Conservation (phyloP, 2,797 vertebrate genomes). For the Takifugu rubripes region DNA sequence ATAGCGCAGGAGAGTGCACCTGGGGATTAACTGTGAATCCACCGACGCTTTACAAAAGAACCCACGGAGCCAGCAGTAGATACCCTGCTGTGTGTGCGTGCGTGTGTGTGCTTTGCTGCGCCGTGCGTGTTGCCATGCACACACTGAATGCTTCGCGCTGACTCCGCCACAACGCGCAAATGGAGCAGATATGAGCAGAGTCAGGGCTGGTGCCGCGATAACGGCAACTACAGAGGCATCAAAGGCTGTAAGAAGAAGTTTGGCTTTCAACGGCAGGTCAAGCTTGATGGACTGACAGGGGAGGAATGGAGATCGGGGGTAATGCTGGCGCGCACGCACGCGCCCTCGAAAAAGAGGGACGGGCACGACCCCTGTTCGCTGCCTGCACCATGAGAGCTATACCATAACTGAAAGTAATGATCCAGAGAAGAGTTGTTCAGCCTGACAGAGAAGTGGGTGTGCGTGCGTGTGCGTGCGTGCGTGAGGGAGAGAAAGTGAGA, state of each 20-base stretch:
- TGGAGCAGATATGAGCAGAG: conserved; percentile 5
- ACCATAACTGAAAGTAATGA: conserved; percentile 46
- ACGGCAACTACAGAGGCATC: conserved; percentile 44
- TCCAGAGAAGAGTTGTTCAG: conserved; percentile 36
- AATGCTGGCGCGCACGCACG: conserved; percentile 15
- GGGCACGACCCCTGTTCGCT: conserved; percentile 35
- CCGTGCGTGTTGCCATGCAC: conserved; percentile 29
- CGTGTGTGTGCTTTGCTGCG: background rate
- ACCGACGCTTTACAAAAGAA: conserved; percentile 59
- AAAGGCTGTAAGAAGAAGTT: conserved; percentile 52
- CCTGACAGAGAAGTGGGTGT: conserved; percentile 25
- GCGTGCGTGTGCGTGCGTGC: conserved; percentile 9
- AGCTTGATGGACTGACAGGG: conserved; percentile 32
- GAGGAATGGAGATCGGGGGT: conserved; percentile 20
- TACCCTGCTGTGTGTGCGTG: conserved; percentile 45
- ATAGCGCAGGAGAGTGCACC: conserved; percentile 32
- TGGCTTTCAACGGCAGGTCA: conserved; percentile 55
- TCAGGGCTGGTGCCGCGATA: conserved; percentile 17
- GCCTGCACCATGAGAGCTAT: conserved; percentile 40
- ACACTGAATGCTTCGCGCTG: conserved; percentile 14
- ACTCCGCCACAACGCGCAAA: conserved; percentile 47
- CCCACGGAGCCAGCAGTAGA: conserved; percentile 62
- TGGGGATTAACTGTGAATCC: conserved; percentile 60
- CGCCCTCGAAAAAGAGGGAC: conserved; percentile 10
- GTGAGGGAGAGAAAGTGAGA: conserved; percentile 9